These are phyloP conservation scores for Cervus canadensis DNA, from an alignment of 2,113 vertebrate species.

Conservation along the genomic window DNA sequence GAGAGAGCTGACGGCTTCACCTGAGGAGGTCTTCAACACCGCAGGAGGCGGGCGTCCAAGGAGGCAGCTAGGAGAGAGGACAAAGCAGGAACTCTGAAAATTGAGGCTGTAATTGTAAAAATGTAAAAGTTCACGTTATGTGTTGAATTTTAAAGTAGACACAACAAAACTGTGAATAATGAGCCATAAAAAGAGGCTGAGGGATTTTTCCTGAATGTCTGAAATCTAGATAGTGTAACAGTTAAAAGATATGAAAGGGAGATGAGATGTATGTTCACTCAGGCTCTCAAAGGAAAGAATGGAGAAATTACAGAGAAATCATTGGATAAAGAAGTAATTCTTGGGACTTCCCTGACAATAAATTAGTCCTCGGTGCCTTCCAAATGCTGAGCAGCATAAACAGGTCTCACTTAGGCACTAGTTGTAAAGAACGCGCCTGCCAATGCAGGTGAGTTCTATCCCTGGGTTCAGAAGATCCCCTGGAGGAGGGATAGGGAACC, in stretches of 20 bases:
- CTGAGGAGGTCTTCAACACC: fast-evolving
- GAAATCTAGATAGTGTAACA: not conserved
- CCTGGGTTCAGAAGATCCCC: not conserved
- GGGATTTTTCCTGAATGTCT: not conserved
- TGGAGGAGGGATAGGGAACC: not conserved
- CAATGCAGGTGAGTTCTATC: not conserved
- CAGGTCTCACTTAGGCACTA: not conserved
- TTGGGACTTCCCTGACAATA: not conserved
- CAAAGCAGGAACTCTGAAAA: not conserved
- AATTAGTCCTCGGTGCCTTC: fast-evolving
- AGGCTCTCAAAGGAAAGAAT: not conserved
- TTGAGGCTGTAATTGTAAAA: not conserved
- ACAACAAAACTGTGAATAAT: not conserved
- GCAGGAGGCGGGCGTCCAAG: not conserved
- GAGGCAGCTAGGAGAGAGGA: not conserved
- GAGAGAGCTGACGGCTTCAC: fast-evolving
- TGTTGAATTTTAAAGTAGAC: not conserved
- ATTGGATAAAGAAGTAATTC: not conserved
- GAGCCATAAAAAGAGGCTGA: not conserved
- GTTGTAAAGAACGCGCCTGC: fast-evolving
- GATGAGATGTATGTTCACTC: fast-evolving
- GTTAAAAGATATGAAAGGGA: not conserved
- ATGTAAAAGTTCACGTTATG: not conserved
- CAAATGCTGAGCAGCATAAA: fast-evolving
- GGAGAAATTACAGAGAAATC: not conserved